Conservation (phyloP, 1,140 invertebrate genomes). For the Manduca sexta region DNA sequence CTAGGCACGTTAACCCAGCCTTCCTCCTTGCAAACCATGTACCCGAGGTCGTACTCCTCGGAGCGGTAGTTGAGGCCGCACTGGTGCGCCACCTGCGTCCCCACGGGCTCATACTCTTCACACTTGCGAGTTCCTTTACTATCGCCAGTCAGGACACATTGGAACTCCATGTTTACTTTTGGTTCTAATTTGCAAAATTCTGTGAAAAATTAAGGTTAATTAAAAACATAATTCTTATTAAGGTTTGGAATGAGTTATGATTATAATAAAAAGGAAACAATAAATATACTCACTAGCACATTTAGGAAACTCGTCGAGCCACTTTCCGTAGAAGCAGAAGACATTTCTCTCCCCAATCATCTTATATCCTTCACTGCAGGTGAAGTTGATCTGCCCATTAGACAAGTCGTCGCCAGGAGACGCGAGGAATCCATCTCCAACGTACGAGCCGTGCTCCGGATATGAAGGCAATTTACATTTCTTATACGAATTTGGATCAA, state of each 20-base stretch:
- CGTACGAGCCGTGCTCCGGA: neutral
- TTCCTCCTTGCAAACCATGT: too few species aligned
- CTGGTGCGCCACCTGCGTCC: too few species aligned
- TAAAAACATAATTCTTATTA: neutral
- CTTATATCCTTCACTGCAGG: neutral
- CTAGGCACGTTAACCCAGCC: too few species aligned
- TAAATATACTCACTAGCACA: neutral
- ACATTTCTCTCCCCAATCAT: neutral
- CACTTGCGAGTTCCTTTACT: too few species aligned
- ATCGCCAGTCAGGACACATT: too few species aligned
- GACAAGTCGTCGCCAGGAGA: neutral
- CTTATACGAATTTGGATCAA: too few species aligned
- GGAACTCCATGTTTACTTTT: too few species aligned
- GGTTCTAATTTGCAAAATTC: too few species aligned
- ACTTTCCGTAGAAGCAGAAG: neutral
- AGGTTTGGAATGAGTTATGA: neutral
- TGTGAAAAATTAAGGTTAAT: too few species aligned
- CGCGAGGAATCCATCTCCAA: neutral
- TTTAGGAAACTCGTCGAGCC: neutral
- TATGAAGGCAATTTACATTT: neutral
- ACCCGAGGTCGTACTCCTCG: too few species aligned
- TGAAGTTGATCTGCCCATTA: neutral
- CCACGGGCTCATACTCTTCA: too few species aligned
- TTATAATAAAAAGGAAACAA: neutral
- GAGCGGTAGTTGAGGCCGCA: too few species aligned